phyloP scores from a whole-genome alignment of 1,140 invertebrate genomes.

The Drosophila carrolli region DNA sequence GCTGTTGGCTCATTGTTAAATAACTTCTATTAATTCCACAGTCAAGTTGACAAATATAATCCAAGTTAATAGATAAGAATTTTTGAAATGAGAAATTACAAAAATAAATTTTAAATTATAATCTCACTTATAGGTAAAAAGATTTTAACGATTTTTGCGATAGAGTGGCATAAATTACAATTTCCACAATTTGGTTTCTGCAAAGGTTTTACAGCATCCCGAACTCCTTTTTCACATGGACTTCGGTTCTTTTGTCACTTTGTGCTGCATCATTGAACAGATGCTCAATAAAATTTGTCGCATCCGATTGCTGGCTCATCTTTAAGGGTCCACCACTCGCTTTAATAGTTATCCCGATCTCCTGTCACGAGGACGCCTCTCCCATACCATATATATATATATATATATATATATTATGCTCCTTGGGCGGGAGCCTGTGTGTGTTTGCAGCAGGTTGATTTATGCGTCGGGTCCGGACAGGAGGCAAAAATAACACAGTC shows the following conservation, averaged over 20 bases:
- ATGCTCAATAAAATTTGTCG: conserved; percentile 55
- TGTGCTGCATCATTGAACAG: conserved; percentile 44
- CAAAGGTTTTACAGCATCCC: not conserved
- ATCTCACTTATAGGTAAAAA: no score
- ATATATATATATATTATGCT: conserved; percentile 1
- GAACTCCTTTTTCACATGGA: not conserved
- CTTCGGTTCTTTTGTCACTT: not conserved
- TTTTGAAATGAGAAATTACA: no score
- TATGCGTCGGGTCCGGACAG: conserved; percentile 60
- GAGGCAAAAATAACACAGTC: conserved; percentile 77
- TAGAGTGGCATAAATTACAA: no score
- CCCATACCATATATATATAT: no score
- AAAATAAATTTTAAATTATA: no score
- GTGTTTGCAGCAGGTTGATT: conserved; percentile 64
- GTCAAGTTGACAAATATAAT: no score
- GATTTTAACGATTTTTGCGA: no score
- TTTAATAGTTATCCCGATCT: conserved; percentile 59
- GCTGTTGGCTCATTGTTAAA: no score
- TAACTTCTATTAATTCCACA: no score
- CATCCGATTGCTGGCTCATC: conserved; percentile 46
- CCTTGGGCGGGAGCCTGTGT: conserved; percentile 30
- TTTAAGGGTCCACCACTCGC: conserved; percentile 46
- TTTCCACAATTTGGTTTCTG: no score
- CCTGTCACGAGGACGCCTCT: conserved; percentile 32
- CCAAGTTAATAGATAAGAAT: no score